Evolutionary conservation across 2,888 invertebrate genomes (phyloP), one percentile per base, ranked within the genome.

Genomic region (Nineta flava): DNA sequence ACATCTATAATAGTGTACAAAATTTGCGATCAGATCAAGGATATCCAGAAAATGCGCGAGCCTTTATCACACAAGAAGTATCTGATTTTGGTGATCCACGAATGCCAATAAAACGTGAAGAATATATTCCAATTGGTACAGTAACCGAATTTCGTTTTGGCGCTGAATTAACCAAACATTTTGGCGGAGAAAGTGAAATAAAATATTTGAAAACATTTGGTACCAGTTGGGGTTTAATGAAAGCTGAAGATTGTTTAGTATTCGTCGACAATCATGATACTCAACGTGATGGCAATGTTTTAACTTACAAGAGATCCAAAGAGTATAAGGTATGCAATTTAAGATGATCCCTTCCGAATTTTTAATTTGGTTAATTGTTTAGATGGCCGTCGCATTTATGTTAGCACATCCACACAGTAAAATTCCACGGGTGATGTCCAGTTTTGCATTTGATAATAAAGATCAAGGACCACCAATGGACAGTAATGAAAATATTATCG

Each of bases 241-340:
- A 75, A n/a, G 49, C 51, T 21, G 34, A 46, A 2, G 51, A 77
- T 53, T 76, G 87, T 2, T 60, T 91, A 0, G 78, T 83, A 13
- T 91, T 92, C 61, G 77, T 92, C 48, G 92, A 92, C 61, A 94
- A 94, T 66, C 93, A 94, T 60, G 94, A 94, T 63, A 90, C 86
- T 60, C 91, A 92, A 63, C 74, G 93, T 58, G 73, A 71, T 4
- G 72, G 69, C 7, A 59, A 65, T 47, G 76, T 85, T 44, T 68
- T 87, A 5, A 86, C 81, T 2, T 77, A 85, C 65, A 84, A 84
- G 59, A 62, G 67, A 1, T 35, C 82, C 0, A 79, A 71, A 57
- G 69, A 70, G 40, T 87, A 87, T 66, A 87, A 81, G 66, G 81
- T 74, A 21, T 32, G 26, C 13, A 16, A 21, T 49, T 43, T 4